These are phyloP conservation scores for Graptemys geographica DNA, from an alignment of 2,797 vertebrate species.

Conservation along the genomic window DNA sequence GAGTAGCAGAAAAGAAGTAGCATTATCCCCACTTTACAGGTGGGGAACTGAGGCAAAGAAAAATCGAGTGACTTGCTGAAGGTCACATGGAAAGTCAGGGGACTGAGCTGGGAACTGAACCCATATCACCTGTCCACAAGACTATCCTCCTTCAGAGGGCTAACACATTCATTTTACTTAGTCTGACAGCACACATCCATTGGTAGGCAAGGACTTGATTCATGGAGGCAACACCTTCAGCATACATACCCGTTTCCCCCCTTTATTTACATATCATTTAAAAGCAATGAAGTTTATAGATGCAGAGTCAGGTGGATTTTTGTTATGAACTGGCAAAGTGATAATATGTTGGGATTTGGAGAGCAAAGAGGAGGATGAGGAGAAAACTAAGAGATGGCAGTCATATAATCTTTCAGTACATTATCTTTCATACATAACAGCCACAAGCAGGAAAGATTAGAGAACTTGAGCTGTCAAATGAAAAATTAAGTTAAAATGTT, in stretches of 20 bases:
- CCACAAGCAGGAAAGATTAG: conserved; percentile 15
- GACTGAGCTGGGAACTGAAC: not conserved
- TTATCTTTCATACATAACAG: not conserved
- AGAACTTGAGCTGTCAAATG: not conserved
- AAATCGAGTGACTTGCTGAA: not conserved
- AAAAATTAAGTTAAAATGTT: not conserved
- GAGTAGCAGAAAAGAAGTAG: not conserved
- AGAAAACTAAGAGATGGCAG: conserved; percentile 14
- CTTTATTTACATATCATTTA: conserved; percentile 10
- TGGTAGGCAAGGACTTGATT: not conserved
- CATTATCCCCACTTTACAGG: not conserved
- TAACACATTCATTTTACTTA: not conserved
- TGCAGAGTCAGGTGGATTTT: not conserved
- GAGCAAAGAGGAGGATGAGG: not conserved
- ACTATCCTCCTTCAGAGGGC: not conserved
- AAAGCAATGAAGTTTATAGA: conserved; percentile 3
- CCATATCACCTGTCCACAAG: not conserved
- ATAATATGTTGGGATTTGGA: conserved; percentile 16
- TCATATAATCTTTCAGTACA: not conserved
- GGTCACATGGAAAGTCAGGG: not conserved
- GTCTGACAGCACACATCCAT: not conserved
- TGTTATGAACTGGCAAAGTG: conserved; percentile 1
- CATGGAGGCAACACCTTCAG: not conserved
- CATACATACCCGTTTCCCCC: not conserved
- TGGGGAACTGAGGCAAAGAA: not conserved